Base-by-base conservation (phyloP, 2,113 vertebrate species). In the Lucifuga dentata region DNA sequence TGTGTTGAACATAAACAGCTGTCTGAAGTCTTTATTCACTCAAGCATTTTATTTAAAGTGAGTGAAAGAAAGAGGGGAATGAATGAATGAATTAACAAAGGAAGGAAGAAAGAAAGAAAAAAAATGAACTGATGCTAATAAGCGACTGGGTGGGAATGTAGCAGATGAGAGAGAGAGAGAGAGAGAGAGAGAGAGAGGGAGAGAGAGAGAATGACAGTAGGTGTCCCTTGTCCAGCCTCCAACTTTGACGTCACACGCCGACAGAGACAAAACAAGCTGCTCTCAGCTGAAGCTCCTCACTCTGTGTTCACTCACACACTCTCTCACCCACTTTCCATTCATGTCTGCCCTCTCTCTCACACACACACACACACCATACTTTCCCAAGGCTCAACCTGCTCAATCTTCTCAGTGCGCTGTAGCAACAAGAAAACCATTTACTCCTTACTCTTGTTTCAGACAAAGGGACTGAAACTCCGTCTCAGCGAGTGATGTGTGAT, bases 221-320 rank as follows among this genome's bases (percentile, higher is more conserved):
- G n/a, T 67, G 60, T 77, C 71, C 86, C 24, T 83, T 76, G 90
- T 88, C 90, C 91, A 77, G 53, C 80, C 89, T 87, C 86, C 66
- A 65, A 51, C 63, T 65, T 69, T 89, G 89, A 94, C 93, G 94
- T 96, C 94, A 95, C 87, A 72, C 62, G 46, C 84, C 15, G 80
- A 78, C 76, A 79, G 86, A 93, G 88, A 94, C 93, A 94, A 95
- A 95, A 94, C 92, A 68, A 90, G 88, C 88, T 2, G 29, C 84
- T 84, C 75, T 85, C 90, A 87, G 86, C 89, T 77, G 75, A 84
- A n/a, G 90, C 90, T 57, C 67, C 76, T 83, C 81, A 88, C 88
- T 90, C 85, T 68, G 12, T 21, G 61, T 19, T 19, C 81, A 36
- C 84, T 41, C 80, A n/a, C 73, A 62, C 78, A 36, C 68, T 17